Percentiles rank a stretch among this genome's conserved stretches.
Evolutionary conservation across 2,888 invertebrate species (phyloP).

Genomic region (Bhutanitis thaidina): DNA sequence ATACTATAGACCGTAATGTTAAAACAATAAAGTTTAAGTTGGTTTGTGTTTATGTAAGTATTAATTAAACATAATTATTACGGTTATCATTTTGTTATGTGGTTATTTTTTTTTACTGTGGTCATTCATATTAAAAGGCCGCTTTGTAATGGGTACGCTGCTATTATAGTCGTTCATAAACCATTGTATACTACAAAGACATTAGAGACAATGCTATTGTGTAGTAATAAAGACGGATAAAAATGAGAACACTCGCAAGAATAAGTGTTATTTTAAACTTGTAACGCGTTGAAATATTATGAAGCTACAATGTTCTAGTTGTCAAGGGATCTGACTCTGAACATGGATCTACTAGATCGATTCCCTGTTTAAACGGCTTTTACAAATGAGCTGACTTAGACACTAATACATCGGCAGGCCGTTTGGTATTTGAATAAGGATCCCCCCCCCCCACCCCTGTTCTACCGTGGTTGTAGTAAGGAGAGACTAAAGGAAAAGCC

Average conservation of each 20-base stretch:
- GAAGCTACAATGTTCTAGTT: no score
- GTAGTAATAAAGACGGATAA: not conserved
- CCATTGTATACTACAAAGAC: not conserved
- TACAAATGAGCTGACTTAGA: no score
- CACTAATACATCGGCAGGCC: no score
- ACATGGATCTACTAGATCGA: no score
- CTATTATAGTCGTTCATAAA: conserved; percentile 23
- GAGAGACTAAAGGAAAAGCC: no score
- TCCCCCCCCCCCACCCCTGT: no score
- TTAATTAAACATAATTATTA: conserved; percentile 24
- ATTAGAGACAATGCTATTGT: conserved; percentile 8
- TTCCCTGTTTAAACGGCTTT: no score
- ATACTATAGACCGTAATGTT: not conserved
- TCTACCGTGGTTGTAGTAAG: no score
- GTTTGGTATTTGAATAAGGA: no score
- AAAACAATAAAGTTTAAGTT: conserved; percentile 8
- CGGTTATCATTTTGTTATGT: conserved; percentile 36
- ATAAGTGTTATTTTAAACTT: not conserved
- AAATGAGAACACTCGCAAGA: not conserved
- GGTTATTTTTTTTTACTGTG: conserved; percentile 30
- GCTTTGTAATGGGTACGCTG: conserved; percentile 21
- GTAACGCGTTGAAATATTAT: no score
- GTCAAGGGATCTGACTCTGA: no score
- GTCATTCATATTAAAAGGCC: conserved; percentile 25
- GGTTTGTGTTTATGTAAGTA: not conserved